These are phyloP conservation scores for Etia nguti DNA, from an alignment of 2,113 vertebrate genomes.

Conservation along the genomic window DNA sequence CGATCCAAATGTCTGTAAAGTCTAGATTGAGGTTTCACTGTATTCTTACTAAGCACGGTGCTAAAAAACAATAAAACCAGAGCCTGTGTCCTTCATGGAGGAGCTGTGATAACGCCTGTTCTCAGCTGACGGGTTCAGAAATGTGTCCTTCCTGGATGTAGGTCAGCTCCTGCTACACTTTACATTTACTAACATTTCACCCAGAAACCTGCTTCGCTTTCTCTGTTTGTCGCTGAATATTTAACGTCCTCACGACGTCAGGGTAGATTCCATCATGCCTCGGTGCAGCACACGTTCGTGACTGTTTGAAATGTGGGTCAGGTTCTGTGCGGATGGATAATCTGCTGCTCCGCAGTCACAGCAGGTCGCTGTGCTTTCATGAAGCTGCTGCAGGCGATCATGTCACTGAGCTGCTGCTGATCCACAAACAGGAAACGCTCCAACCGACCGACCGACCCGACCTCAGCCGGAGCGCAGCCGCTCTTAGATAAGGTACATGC, in stretches of 20 bases:
- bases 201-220: background rate
- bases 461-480: background rate
- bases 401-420: background rate
- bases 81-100: background rate
- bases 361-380: background rate
- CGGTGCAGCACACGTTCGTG: background rate
- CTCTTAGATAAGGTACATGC: background rate
- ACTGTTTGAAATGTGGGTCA: conserved; percentile 3
- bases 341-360: background rate
- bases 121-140: background rate
- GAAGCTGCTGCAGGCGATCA: background rate
- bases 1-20: background rate
- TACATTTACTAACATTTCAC: background rate
- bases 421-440: background rate
- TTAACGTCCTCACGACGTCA: background rate
- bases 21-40: background rate
- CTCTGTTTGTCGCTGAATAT: background rate
- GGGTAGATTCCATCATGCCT: background rate
- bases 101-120: background rate
- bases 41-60: background rate
- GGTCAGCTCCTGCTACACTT: background rate
- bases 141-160: background rate
- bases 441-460: background rate
- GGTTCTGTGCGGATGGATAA: background rate
- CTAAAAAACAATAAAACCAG: background rate